Percentiles rank a stretch among this genome's conserved stretches.
phyloP scores from a whole-genome alignment of 2,888 invertebrate species.

The Tachina fera region DNA sequence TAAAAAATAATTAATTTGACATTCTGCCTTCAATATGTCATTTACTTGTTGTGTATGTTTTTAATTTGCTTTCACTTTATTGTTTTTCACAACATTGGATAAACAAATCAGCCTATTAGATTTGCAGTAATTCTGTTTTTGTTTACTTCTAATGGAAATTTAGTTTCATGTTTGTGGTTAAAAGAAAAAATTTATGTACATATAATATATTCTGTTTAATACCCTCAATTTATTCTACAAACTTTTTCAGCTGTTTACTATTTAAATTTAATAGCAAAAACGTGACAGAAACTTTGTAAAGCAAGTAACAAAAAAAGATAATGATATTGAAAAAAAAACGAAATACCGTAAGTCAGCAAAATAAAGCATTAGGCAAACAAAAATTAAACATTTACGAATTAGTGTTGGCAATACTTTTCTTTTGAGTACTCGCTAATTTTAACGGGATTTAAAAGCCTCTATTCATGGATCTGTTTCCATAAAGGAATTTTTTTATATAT shows the following conservation, averaged over 20 bases:
- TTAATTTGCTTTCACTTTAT: too few relatives aligned
- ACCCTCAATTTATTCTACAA: neutral
- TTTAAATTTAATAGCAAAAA: slow-evolving; percentile 55
- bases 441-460: too few relatives aligned
- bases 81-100: neutral
- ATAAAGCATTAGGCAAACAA: slow-evolving; percentile 28
- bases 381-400: slow-evolving; percentile 13
- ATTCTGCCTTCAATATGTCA: too few relatives aligned
- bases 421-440: too few relatives aligned
- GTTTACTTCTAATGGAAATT: neutral
- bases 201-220: too few relatives aligned
- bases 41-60: too few relatives aligned
- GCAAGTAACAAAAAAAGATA: neutral
- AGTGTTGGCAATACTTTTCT: too few relatives aligned
- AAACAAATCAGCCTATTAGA: neutral
- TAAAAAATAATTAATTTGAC: too few relatives aligned
- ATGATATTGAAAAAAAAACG: neutral
- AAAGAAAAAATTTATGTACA: too few relatives aligned
- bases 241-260: neutral
- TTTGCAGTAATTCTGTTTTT: neutral
- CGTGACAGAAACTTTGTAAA: slow-evolving; percentile 42
- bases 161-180: slow-evolving; percentile 26
- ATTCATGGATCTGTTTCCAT: too few relatives aligned
- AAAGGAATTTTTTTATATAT: too few relatives aligned
- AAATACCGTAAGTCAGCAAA: slow-evolving; percentile 58